Evolutionary conservation across 2,113 vertebrate species (phyloP), one percentile per base, ranked within the genome.

Genomic region (Brachionichthys hirsutus): DNA sequence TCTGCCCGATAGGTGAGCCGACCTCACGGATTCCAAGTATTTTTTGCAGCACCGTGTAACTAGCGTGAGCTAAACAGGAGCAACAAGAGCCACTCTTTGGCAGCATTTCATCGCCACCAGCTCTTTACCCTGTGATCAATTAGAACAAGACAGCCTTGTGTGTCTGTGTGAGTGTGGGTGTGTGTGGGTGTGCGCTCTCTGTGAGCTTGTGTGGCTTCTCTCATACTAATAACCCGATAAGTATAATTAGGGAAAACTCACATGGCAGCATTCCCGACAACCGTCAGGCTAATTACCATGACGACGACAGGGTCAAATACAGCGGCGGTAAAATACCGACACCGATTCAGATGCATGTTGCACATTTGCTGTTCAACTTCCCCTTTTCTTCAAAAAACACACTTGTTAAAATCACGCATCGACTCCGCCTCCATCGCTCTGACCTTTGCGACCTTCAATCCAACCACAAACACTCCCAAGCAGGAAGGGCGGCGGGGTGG

Each of bases 241-340:
- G 56, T 46, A 69, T 85, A 80, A 75, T 88, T 82, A 67, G 76
- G 68, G 51, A 46, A 17, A n/a, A 70, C 81, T 85, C 52, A 67
- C 62, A 77, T 70, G 68, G 77, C 62, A 75, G 52, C 62, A 79
- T 83, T 85, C 78, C 62, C 75, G 64, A 79, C 52, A 58, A 79
- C 54, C 67, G 78, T 76, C 54, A 47, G 58, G 55, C 68, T 83
- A 82, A 87, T 81, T 83, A 70, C 48, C 59, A 82, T 52, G 70
- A 74, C 62, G 70, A 85, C 67, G 74, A 64, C 15, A 9, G 13
- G 34, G 50, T 14, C n/a, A 60, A 81, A 77, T 42, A 46, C 19
- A 41, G 57, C 62, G 6, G 2, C 19, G 50, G 54, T 81, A 54
- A 77, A 70, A 70, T 46, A 79, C 63, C 38, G 64, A 71, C 61